Percentiles rank a stretch among this genome's conserved stretches.
phyloP scores from a whole-genome alignment of 2,113 vertebrate species.

The Bubo scandiacus region DNA sequence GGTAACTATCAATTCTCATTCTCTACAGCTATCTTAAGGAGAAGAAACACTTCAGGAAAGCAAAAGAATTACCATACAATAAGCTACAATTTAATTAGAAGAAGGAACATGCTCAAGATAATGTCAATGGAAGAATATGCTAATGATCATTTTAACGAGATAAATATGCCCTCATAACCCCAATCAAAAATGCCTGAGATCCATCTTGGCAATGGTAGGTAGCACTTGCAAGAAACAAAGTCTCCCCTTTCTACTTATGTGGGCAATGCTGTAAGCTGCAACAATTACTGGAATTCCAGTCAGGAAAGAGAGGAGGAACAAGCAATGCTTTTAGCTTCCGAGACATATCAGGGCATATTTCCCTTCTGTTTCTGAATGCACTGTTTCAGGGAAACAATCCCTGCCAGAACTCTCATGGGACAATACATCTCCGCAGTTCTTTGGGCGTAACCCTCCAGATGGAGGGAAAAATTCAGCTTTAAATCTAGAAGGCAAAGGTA shows the following conservation, averaged over 20 bases:
- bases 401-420: background rate
- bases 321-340: background rate
- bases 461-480: background rate
- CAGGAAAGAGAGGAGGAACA: conserved; percentile 5
- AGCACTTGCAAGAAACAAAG: background rate
- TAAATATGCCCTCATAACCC: background rate
- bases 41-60: conserved; percentile 5
- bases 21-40: background rate
- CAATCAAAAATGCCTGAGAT: background rate
- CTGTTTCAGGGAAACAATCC: background rate
- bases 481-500: background rate
- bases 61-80: background rate
- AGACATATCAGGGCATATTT: background rate
- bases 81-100: background rate
- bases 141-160: background rate
- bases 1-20: background rate
- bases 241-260: background rate
- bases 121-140: background rate
- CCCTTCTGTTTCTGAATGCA: background rate
- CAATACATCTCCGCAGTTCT: background rate
- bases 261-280: background rate
- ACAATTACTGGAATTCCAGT: conserved; percentile 27
- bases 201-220: background rate
- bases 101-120: background rate
- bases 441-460: background rate